Evolutionary conservation across 2,797 vertebrate genomes (phyloP).

Genomic region (Enteromius unitaeniatus): DNA sequence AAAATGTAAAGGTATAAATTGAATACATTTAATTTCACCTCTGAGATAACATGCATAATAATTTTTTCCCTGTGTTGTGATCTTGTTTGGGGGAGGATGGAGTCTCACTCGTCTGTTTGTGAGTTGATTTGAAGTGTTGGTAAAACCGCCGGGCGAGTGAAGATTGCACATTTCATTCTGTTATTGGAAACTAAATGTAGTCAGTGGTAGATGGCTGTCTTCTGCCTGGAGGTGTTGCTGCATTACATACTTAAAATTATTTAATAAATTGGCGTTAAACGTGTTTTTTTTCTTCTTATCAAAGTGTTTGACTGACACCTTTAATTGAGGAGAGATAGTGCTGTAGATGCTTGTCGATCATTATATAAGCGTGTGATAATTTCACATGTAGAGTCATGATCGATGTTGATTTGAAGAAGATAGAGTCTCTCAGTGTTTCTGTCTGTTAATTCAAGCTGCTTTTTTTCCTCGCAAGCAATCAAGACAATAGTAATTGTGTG

Average conservation of each 20-base stretch:
- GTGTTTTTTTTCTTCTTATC: background rate
- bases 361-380: background rate
- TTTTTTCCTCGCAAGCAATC: background rate
- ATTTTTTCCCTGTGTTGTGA: background rate
- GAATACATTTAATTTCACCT: background rate
- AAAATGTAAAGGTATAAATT: background rate
- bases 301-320: background rate
- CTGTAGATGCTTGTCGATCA: background rate
- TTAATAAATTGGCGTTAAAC: no score
- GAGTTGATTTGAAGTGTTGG: background rate
- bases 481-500: background rate
- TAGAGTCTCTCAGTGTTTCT: background rate
- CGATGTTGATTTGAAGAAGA: background rate
- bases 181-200: background rate
- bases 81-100: background rate
- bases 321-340: background rate
- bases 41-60: background rate
- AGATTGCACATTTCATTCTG: background rate
- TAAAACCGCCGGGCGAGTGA: background rate
- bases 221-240: background rate
- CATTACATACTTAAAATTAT: background rate
- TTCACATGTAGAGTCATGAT: background rate
- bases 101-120: background rate
- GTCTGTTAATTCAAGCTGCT: conserved; percentile 2
- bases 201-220: background rate